Evolutionary conservation across 2,888 invertebrate species (phyloP), one percentile per base, ranked within the genome.

Genomic region (Syrista parreyssii): DNA sequence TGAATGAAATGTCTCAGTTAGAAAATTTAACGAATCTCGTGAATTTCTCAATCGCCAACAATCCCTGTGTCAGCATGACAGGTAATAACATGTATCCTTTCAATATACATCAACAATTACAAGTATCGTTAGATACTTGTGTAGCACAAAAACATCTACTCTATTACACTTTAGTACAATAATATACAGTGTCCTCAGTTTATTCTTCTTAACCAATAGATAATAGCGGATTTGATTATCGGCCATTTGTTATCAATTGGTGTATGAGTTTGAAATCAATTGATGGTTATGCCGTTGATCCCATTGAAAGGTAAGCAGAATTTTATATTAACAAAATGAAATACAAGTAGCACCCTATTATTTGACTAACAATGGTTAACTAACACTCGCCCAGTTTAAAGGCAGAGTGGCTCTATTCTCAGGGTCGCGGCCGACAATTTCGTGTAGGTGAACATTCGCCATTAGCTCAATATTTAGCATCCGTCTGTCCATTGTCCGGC

Each of bases 361-460:
- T 35, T 68, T 35, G 75, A 73, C 55, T 76, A 34, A 55, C 40
- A 23, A 23, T 6, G 23, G 23, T 23, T 55, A 55, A 36, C 40
- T 55, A 75, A 76, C 75, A 75, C 76, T 76, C 78, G 84, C 83
- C 78, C 91, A 97, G 98, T 90, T 93, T 98, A 84, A 96, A 97
- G 92, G 98, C 98, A 0, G 98, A 98, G 91, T 98, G 98, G 98
- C 92, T 98, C 78, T 98, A 98, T 92, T 98, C 98, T 82, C 98
- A 98, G 93, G 98, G 98, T 73, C 95, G 97, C 86, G 98, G 98
- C 0, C 94, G 98, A 79, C 96, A 97, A 90, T 98, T 96, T 92
- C 95, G 96, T 78, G 92, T 95, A 30, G 98, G 98, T 0, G 97
- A 98, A 88, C 98, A 98, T 86, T 92, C 94, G 23, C 95, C 95